These are phyloP conservation scores for Drosophila picticornis DNA, from an alignment of 2,888 invertebrate species.

Conservation along the genomic window DNA sequence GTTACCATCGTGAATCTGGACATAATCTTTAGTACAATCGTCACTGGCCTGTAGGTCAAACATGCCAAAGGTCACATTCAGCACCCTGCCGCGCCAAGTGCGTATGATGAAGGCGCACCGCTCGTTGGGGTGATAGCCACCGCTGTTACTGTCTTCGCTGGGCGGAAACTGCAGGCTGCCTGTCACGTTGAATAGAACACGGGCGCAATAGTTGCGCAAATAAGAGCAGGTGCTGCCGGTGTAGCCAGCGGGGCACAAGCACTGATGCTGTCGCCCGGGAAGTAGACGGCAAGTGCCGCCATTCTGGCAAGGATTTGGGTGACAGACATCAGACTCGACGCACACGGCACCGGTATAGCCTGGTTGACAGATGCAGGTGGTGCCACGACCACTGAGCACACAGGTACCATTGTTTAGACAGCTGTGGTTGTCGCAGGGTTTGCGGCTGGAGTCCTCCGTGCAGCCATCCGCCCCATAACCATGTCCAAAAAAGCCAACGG, in stretches of 20 bases:
- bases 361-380: constrained; percentile 79
- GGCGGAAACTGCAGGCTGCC: constrained; percentile 89
- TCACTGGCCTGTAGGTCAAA: constrained; percentile 88
- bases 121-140: constrained; percentile 87
- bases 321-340: constrained; percentile 87
- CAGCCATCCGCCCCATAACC: constrained; percentile 94
- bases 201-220: constrained; percentile 88
- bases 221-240: constrained; percentile 89
- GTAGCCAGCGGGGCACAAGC: constrained; percentile 89
- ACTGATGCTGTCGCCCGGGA: constrained; percentile 84
- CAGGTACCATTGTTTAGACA: constrained; percentile 87
- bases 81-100: constrained; percentile 88
- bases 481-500: constrained; percentile 91
- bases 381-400: constrained; percentile 63
- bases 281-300: constrained; percentile 89
- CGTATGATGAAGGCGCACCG: constrained; percentile 93
- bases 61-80: constrained; percentile 91
- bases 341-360: constrained; percentile 87
- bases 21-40: constrained; percentile 90
- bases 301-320: constrained; percentile 91
- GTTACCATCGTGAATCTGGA: constrained; percentile 94
- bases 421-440: constrained; percentile 86
- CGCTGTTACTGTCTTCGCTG: constrained; percentile 70
- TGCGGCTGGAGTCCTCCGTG: constrained; percentile 78
- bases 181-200: constrained; percentile 83